Conservation (phyloP, 1,140 invertebrate genomes). For the Littorina saxatilis region DNA sequence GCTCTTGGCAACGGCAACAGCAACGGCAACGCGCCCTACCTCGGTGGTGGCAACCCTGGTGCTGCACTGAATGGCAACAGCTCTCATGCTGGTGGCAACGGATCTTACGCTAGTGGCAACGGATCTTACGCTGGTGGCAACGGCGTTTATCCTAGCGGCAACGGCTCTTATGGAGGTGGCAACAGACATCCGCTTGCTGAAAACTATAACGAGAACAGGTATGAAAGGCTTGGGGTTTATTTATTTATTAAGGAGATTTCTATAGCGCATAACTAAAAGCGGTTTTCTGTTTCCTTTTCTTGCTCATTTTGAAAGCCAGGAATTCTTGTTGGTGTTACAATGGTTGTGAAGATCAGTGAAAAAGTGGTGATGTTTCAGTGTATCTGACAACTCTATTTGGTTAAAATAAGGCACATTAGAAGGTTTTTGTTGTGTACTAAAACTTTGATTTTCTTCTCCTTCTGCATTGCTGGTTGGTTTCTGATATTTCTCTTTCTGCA, state of each 20-base stretch:
- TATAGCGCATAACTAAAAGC: too few species aligned
- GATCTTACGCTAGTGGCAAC: not conserved
- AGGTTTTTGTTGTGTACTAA: too few species aligned
- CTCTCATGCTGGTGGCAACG: too few species aligned
- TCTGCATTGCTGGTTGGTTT: too few species aligned
- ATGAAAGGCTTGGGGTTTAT: not conserved
- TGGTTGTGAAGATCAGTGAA: not conserved
- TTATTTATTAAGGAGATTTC: too few species aligned
- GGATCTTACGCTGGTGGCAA: not conserved
- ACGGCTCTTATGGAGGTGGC: not conserved
- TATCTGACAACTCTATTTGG: too few species aligned
- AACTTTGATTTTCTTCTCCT: too few species aligned
- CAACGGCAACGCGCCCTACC: not conserved
- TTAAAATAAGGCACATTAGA: too few species aligned
- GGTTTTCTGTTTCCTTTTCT: not conserved
- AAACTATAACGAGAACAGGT: constrained; percentile 9
- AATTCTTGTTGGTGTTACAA: not conserved
- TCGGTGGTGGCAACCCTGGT: not conserved
- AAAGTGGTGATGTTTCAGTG: not conserved
- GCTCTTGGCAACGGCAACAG: not conserved
- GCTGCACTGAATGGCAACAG: not conserved
- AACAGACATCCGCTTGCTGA: not conserved
- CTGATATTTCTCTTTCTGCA: too few species aligned
- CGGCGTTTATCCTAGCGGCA: not conserved
- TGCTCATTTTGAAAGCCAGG: too few species aligned